Conservation (phyloP, 2,888 invertebrate genomes). For the Lagria hirta region DNA sequence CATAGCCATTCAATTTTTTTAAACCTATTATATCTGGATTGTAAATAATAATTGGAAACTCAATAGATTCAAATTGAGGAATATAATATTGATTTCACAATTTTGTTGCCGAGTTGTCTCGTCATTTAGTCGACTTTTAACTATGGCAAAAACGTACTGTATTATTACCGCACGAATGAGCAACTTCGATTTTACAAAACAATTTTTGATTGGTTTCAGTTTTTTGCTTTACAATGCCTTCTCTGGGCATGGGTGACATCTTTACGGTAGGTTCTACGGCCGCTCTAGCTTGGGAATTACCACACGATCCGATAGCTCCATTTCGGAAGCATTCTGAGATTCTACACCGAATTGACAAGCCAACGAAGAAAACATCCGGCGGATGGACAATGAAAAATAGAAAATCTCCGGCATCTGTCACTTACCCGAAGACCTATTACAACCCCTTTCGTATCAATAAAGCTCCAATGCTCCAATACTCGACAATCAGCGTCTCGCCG, state of each 20-base stretch:
- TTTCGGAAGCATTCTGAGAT: slow-evolving; percentile 31
- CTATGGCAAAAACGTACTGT: too few species aligned
- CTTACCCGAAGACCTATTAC: slow-evolving; percentile 31
- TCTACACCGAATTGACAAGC: slow-evolving; percentile 31
- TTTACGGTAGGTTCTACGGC: slow-evolving; percentile 73
- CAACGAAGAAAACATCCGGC: slow-evolving; percentile 27
- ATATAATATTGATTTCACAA: too few species aligned
- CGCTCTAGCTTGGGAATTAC: slow-evolving; percentile 75
- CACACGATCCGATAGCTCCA: slow-evolving; percentile 59
- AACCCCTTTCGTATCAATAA: slow-evolving; percentile 34
- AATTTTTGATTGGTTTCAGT: slow-evolving; percentile 55
- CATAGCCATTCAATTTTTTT: too few species aligned
- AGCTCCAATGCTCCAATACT: slow-evolving; percentile 26
- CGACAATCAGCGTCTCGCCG: slow-evolving; percentile 22
- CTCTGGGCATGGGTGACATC: slow-evolving; percentile 58
- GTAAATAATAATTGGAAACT: too few species aligned
- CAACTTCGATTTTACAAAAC: too few species aligned
- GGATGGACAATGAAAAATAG: slow-evolving; percentile 35
- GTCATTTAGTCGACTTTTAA: too few species aligned
- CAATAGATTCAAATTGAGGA: too few species aligned
- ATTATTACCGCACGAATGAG: too few species aligned
- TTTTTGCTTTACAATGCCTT: slow-evolving; percentile 64
- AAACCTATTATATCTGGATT: too few species aligned
- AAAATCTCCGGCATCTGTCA: slow-evolving; percentile 31
- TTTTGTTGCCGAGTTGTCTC: too few species aligned